Conservation (phyloP, 2,113 vertebrate genomes). For the Crotalus helleri region DNA sequence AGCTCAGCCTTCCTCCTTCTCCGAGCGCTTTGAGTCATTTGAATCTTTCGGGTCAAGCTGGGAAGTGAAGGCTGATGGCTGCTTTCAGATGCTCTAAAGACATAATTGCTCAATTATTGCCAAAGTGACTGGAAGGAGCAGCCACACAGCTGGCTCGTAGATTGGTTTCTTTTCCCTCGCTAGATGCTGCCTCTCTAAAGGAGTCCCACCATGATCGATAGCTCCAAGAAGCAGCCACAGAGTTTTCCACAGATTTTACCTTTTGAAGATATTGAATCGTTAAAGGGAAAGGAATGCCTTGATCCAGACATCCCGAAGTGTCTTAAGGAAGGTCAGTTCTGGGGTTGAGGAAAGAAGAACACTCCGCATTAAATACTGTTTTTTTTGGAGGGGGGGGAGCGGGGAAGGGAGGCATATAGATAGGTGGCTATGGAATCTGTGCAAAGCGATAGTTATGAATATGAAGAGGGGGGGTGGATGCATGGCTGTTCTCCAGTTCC, state of each 20-base stretch:
- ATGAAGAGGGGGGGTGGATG: not conserved
- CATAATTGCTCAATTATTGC: not conserved
- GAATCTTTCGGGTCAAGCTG: constrained; percentile 39
- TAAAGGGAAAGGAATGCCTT: constrained; percentile 78
- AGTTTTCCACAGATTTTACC: constrained; percentile 73
- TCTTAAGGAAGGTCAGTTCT: constrained; percentile 79
- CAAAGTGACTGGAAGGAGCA: constrained; percentile 14
- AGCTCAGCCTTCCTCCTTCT: constrained; percentile 47
- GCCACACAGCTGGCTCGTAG: constrained; percentile 1
- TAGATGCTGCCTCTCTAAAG: constrained; percentile 60
- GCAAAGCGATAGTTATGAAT: not conserved
- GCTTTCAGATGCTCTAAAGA: constrained; percentile 34
- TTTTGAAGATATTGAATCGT: constrained; percentile 64
- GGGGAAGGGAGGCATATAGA: not conserved
- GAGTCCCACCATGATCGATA: constrained; percentile 79
- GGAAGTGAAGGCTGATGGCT: constrained; percentile 44
- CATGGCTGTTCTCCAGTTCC: not conserved
- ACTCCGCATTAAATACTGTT: not conserved
- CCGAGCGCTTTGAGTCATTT: constrained; percentile 22
- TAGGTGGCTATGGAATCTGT: not conserved
- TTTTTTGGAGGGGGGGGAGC: not conserved
- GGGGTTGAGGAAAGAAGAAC: constrained; percentile 15
- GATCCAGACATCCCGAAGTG: constrained; percentile 75
- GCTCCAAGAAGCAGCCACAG: constrained; percentile 77
- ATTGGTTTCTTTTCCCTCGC: not conserved